Evolutionary conservation across 1,140 invertebrate species (phyloP).

Genomic region (Limonius californicus): DNA sequence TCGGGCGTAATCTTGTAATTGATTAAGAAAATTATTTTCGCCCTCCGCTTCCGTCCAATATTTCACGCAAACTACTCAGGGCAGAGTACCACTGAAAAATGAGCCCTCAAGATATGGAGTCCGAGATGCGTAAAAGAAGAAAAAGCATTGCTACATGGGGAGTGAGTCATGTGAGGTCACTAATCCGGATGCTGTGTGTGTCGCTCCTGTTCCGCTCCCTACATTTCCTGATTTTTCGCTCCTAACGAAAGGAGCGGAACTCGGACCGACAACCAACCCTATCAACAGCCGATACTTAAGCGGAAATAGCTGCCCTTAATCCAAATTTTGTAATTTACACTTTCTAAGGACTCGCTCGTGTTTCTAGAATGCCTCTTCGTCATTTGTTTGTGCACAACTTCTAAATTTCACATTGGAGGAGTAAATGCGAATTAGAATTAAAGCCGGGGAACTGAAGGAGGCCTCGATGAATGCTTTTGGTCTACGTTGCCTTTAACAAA

Average conservation of each 20-base stretch:
- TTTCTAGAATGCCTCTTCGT: too few species aligned
- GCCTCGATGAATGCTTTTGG: too few species aligned
- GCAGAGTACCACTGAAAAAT: neutral
- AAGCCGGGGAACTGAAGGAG: too few species aligned
- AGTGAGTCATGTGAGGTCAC: neutral
- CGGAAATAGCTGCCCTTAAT: too few species aligned
- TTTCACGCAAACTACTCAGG: neutral
- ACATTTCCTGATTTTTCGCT: neutral
- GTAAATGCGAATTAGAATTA: too few species aligned
- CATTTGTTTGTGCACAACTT: too few species aligned
- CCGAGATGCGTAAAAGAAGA: neutral
- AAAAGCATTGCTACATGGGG: neutral
- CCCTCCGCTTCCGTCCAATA: neutral
- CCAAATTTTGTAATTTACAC: too few species aligned
- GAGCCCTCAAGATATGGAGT: too few species aligned
- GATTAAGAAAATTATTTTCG: conserved; percentile 1
- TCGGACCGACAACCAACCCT: neutral
- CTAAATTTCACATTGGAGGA: too few species aligned
- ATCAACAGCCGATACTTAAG: too few species aligned
- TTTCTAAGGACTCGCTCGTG: too few species aligned
- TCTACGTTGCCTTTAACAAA: too few species aligned
- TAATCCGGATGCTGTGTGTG: conserved; percentile 1
- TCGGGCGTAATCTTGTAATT: neutral
- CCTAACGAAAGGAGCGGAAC: neutral
- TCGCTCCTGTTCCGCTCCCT: neutral